These are phyloP conservation scores for Danio choprae DNA, from an alignment of 2,797 vertebrate genomes.

Conservation along the genomic window DNA sequence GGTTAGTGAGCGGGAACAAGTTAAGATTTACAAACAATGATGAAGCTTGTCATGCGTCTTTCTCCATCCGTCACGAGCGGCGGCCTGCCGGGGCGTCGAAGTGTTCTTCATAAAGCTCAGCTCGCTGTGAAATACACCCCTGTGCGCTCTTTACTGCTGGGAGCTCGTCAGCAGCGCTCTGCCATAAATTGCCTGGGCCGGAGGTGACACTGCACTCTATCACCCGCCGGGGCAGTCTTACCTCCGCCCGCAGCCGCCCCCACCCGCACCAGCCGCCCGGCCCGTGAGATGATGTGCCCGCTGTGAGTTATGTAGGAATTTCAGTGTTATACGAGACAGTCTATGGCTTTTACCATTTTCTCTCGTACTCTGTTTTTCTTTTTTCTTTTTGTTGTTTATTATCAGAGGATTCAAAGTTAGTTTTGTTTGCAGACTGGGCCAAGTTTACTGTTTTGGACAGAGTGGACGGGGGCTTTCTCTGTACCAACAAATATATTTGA, in stretches of 20 bases:
- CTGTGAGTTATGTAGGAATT: constrained; percentile 94
- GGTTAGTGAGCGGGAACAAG: constrained; percentile 99
- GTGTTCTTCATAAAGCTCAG: constrained; percentile 99
- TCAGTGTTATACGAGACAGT: constrained; percentile 90
- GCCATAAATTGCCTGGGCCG: constrained; percentile 95
- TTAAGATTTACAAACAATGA: constrained; percentile 99
- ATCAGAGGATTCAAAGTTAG: constrained; percentile 87
- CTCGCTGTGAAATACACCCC: constrained; percentile 99
- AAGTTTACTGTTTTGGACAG: constrained; percentile 34
- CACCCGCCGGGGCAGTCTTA: constrained; percentile 84
- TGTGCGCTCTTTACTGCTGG: constrained; percentile 96
- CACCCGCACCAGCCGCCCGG: constrained; percentile 56
- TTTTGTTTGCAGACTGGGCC: constrained; percentile 64
- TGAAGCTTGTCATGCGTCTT: constrained; percentile 99
- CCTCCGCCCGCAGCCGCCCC: constrained; percentile 80
- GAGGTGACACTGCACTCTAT: constrained; percentile 98
- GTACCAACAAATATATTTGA: neutral
- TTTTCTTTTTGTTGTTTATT: constrained; percentile 50
- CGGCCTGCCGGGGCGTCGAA: constrained; percentile 93
- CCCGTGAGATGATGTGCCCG: constrained; percentile 92
- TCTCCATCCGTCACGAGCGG: constrained; percentile 96
- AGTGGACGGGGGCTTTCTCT: neutral
- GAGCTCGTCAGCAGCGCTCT: constrained; percentile 95
- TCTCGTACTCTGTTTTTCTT: constrained; percentile 66
- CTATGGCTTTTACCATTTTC: constrained; percentile 71